phyloP scores from a whole-genome alignment of 2,113 vertebrate genomes.

The Gymnorhina tibicen region DNA sequence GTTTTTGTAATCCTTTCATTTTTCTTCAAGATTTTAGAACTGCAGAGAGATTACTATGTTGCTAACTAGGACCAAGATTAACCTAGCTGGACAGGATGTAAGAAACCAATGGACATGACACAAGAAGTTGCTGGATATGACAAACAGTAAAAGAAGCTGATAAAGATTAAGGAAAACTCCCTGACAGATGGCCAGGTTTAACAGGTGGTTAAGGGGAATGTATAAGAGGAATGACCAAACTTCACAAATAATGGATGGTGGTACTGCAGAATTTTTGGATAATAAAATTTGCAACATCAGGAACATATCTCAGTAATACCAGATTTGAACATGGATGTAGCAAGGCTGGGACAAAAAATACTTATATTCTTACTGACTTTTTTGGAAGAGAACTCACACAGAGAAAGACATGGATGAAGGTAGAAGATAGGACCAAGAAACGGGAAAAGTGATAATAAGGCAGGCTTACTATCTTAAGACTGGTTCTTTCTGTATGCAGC shows the following conservation, averaged over 20 bases:
- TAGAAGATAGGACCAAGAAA: not conserved
- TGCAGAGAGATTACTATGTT: not conserved
- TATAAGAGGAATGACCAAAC: not conserved
- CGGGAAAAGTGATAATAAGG: not conserved
- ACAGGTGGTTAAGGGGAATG: not conserved
- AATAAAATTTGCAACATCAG: not conserved
- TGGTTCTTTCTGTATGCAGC: not conserved
- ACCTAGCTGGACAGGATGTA: not conserved
- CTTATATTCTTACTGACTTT: accelerated
- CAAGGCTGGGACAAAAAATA: not conserved
- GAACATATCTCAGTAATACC: not conserved
- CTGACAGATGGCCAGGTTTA: not conserved
- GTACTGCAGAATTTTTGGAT: not conserved
- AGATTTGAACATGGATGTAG: not conserved
- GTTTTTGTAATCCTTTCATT: not conserved
- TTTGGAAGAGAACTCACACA: not conserved
- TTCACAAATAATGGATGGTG: not conserved
- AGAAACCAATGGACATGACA: not conserved
- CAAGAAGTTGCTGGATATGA: not conserved
- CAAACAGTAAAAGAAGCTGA: not conserved
- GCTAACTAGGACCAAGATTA: not conserved
- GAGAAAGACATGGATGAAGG: not conserved
- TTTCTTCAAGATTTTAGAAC: not conserved
- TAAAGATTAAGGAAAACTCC: not conserved
- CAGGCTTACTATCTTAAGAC: not conserved